Evolutionary conservation across 2,888 invertebrate species (phyloP).

Genomic region (Rhagium mordax): DNA sequence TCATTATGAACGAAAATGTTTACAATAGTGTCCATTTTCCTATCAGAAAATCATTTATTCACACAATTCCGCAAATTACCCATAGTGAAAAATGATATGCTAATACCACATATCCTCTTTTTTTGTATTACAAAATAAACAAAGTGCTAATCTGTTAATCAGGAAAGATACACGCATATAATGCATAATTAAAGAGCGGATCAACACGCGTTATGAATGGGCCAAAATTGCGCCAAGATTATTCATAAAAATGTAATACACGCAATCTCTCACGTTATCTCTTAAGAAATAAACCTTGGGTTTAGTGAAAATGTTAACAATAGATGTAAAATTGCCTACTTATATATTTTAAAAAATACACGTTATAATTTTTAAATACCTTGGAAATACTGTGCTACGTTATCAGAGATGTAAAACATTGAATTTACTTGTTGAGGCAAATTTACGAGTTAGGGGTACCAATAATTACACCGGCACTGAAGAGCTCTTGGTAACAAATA

Average conservation of each 20-base stretch:
- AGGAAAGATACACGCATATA: slow-evolving; percentile 14
- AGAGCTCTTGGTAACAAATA: not conserved
- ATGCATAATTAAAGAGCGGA: slow-evolving; percentile 29
- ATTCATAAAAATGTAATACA: slow-evolving; percentile 32
- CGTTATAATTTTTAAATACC: too few species aligned
- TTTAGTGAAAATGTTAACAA: slow-evolving; percentile 52
- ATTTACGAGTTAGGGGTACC: too few species aligned
- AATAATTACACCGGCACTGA: too few species aligned
- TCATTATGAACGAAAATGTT: too few species aligned
- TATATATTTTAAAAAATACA: slow-evolving; percentile 28
- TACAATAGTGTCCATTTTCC: too few species aligned
- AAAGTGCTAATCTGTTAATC: slow-evolving; percentile 21
- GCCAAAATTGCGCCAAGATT: slow-evolving; percentile 25
- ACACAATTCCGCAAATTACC: not conserved
- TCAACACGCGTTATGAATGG: slow-evolving; percentile 26
- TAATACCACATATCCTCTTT: slow-evolving; percentile 1
- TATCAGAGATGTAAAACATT: too few species aligned
- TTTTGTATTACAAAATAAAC: slow-evolving; percentile 7
- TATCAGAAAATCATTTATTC: too few species aligned
- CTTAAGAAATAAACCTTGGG: slow-evolving; percentile 56
- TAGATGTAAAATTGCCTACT: slow-evolving; percentile 42
- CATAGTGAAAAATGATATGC: not conserved
- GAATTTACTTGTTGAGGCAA: too few species aligned
- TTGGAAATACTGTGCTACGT: too few species aligned
- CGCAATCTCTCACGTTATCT: slow-evolving; percentile 23